A percentile compares a stretch with the other conserved stretches of the same genome.
These are phyloP conservation scores for Aphodius sticticus DNA, from an alignment of 2,888 invertebrate species.

Conservation along the genomic window DNA sequence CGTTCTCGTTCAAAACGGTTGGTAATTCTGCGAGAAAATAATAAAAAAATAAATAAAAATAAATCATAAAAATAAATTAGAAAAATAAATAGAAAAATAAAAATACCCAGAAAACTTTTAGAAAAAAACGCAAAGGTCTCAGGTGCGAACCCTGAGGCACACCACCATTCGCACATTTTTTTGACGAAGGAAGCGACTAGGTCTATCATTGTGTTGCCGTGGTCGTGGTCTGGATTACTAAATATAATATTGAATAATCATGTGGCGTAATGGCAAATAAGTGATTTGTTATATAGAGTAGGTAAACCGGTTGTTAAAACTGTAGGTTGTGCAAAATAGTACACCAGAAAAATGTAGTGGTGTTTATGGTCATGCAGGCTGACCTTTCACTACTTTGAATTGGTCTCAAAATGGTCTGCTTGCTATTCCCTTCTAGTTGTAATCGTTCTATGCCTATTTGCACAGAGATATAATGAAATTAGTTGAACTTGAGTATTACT, in stretches of 20 bases:
- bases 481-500: no score
- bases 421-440: neutral
- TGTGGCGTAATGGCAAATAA: slow-evolving; percentile 25
- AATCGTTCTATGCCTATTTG: no score
- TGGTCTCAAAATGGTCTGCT: neutral
- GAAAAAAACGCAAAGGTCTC: slow-evolving; percentile 31
- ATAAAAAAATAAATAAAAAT: slow-evolving; percentile 46
- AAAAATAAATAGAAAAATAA: slow-evolving; percentile 36
- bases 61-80: slow-evolving; percentile 34
- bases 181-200: slow-evolving; percentile 32
- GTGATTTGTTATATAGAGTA: neutral
- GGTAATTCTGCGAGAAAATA: slow-evolving; percentile 63
- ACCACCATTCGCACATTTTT: slow-evolving; percentile 37
- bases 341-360: neutral
- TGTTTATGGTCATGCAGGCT: neutral
- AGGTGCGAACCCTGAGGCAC: slow-evolving; percentile 29
- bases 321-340: slow-evolving; percentile 16
- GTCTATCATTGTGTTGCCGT: slow-evolving; percentile 29
- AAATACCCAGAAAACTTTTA: slow-evolving; percentile 29
- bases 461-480: no score
- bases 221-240: neutral
- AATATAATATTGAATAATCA: slow-evolving; percentile 8
- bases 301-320: slow-evolving; percentile 14
- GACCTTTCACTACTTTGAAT: neutral
- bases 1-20: slow-evolving; percentile 64